Conservation (phyloP, 2,888 invertebrate genomes). For the Rhaphigaster nebulosa region DNA sequence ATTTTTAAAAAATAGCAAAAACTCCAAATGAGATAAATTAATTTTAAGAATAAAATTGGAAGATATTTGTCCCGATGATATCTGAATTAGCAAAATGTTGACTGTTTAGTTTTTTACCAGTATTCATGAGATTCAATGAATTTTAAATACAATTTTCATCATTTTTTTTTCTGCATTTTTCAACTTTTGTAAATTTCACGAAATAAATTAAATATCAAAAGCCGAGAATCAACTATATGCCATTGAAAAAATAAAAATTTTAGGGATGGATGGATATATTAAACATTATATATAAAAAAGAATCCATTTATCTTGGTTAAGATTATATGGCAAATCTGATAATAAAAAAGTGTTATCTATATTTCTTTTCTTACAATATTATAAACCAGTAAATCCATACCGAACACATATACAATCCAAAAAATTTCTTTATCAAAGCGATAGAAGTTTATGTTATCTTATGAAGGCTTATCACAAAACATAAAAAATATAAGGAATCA, state of each 20-base stretch:
- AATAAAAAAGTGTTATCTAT: background rate
- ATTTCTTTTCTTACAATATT: background rate
- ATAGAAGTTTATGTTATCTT: background rate
- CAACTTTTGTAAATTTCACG: background rate
- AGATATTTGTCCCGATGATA: background rate
- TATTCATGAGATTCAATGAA: too few species aligned
- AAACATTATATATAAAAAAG: background rate
- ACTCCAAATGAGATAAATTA: too few species aligned
- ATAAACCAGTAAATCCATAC: background rate
- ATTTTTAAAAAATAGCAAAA: too few species aligned
- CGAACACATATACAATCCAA: background rate
- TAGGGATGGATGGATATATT: background rate
- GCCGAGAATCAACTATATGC: background rate
- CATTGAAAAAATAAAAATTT: background rate
- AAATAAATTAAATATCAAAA: background rate
- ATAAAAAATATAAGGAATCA: background rate
- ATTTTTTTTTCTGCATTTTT: background rate
- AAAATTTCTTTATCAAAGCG: background rate
- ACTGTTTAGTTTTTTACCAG: too few species aligned
- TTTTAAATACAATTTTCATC: too few species aligned
- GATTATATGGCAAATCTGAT: background rate
- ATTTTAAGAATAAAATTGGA: background rate
- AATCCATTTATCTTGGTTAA: background rate
- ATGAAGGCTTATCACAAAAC: background rate
- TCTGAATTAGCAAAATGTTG: too few species aligned